phyloP scores from a whole-genome alignment of 2,888 invertebrate species.

The Luperina nickerlii region DNA sequence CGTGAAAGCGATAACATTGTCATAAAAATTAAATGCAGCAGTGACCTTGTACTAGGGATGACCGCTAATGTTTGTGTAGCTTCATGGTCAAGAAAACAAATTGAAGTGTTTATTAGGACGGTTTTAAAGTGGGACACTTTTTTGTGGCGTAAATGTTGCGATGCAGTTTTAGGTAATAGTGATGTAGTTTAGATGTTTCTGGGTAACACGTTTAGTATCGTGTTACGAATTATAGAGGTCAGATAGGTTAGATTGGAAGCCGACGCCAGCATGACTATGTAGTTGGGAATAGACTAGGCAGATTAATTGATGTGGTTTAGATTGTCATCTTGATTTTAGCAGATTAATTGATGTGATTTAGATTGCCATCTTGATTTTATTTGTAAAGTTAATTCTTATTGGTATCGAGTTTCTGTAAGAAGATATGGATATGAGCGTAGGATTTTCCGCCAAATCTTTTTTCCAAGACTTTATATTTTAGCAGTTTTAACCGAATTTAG shows the following conservation, averaged over 20 bases:
- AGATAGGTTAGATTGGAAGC: not conserved
- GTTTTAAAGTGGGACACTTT: not conserved
- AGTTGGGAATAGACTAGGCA: not conserved
- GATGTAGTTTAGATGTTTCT: not conserved
- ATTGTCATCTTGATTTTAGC: not conserved
- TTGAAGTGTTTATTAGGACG: constrained; percentile 3
- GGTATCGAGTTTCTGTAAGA: not conserved
- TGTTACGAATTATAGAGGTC: not conserved
- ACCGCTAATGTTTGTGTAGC: constrained; percentile 18
- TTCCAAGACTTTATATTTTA: not conserved
- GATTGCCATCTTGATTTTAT: not conserved
- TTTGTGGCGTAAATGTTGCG: constrained; percentile 23
- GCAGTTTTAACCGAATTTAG: not conserved
- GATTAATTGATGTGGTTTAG: not conserved
- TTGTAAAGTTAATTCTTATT: not conserved
- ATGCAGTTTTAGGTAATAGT: not conserved
- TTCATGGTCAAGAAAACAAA: constrained; percentile 47
- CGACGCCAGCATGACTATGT: not conserved
- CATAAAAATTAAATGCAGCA: constrained; percentile 56
- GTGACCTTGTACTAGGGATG: constrained; percentile 42
- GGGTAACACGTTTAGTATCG: not conserved
- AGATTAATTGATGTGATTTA: not conserved
- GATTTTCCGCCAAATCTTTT: not conserved
- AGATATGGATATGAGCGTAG: not conserved
- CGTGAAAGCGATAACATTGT: constrained; percentile 52